phyloP scores from a whole-genome alignment of 2,113 vertebrate species.

The Passer domesticus region DNA sequence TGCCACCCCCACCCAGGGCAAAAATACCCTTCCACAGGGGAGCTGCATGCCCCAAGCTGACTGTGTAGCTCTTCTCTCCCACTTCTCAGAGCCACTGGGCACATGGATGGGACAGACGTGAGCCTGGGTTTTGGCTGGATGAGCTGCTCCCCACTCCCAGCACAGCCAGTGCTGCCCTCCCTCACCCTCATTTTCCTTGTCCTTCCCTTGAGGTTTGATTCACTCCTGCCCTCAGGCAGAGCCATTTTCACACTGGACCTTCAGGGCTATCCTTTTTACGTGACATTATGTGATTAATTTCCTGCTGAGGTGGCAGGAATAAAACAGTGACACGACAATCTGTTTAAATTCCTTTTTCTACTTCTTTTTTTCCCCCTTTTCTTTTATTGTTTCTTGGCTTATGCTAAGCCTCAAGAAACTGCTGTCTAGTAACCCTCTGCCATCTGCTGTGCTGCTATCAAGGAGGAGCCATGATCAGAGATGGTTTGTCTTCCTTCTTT shows the following conservation, averaged over 20 bases:
- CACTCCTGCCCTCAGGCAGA: background rate
- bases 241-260: background rate
- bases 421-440: conserved; percentile 44
- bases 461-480: background rate
- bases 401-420: conserved; percentile 37
- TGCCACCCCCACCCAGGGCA: background rate
- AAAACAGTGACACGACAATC: background rate
- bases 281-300: conserved; percentile 23
- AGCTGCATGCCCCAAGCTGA: background rate
- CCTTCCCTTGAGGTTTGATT: background rate
- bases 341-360: conserved; percentile 19
- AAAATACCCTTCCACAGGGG: background rate
- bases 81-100: background rate
- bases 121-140: background rate
- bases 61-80: background rate
- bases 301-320: conserved; percentile 28
- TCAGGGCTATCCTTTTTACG: background rate
- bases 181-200: background rate
- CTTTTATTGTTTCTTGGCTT: conserved; percentile 53
- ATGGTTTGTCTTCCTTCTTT: background rate
- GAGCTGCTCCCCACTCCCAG: background rate
- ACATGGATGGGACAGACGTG: background rate
- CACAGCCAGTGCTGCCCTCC: background rate
- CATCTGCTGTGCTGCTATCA: conserved; percentile 7
- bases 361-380: background rate